Conservation (phyloP, 1,140 invertebrate genomes). For the Archegozetes longisetosus region DNA sequence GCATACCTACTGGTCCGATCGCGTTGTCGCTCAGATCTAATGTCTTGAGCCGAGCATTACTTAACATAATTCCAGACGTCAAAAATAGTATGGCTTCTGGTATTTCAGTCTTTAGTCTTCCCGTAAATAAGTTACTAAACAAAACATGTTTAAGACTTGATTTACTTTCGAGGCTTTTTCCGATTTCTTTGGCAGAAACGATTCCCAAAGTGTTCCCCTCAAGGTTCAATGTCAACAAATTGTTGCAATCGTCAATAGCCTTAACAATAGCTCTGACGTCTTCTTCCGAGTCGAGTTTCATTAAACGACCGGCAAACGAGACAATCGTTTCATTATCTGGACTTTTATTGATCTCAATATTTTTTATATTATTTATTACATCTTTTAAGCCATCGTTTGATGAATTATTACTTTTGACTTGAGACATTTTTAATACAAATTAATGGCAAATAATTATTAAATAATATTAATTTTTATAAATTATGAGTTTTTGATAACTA, state of each 20-base stretch:
- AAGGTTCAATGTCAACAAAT: constrained; percentile 43
- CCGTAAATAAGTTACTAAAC: constrained; percentile 94
- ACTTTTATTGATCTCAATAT: neutral
- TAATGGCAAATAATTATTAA: neutral
- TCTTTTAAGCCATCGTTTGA: neutral
- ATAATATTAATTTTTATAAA: neutral
- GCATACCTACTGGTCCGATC: constrained; percentile 85
- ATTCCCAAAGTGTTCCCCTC: constrained; percentile 88
- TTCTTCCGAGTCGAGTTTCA: constrained; percentile 5
- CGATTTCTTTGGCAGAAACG: constrained; percentile 65
- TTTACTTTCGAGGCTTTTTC: constrained; percentile 42
- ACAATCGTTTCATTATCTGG: neutral
- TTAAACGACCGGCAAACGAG: neutral
- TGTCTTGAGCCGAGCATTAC: constrained; percentile 58
- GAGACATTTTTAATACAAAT: neutral
- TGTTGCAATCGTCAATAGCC: constrained; percentile 17
- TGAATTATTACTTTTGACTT: neutral
- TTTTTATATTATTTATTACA: neutral
- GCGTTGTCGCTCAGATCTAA: constrained; percentile 96
- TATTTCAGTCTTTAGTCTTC: constrained; percentile 85
- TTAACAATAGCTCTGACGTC: constrained; percentile 21
- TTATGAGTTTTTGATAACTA: neutral
- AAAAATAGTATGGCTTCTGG: constrained; percentile 66
- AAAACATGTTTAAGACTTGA: constrained; percentile 37
- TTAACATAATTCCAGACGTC: constrained; percentile 58